Conservation (phyloP, 1,140 invertebrate species). For the Sesamia nonagrioides region DNA sequence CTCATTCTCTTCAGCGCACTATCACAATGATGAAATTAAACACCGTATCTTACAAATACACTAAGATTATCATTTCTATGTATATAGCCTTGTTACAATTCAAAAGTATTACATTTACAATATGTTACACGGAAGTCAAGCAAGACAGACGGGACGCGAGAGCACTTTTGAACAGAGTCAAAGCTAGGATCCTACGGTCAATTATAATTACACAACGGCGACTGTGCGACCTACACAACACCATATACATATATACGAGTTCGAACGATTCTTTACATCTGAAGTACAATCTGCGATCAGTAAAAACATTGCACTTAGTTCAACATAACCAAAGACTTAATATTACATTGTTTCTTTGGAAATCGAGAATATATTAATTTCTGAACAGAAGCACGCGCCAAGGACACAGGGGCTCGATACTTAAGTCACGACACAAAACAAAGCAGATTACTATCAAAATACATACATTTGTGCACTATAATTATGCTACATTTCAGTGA, state of each 20-base stretch:
- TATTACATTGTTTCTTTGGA: conserved; percentile 78
- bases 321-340: conserved; percentile 75
- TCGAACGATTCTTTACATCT: conserved; percentile 69
- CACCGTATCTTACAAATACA: conserved; percentile 71
- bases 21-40: conserved; percentile 74
- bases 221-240: conserved; percentile 70
- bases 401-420: conserved; percentile 59
- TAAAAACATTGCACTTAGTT: conserved; percentile 75
- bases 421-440: conserved; percentile 37
- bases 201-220: conserved; percentile 67
- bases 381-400: conserved; percentile 66
- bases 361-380: conserved; percentile 76
- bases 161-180: conserved; percentile 83
- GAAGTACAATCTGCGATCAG: conserved; percentile 62
- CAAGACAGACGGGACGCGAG: conserved; percentile 78
- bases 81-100: conserved; percentile 81
- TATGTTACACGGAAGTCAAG: conserved; percentile 82
- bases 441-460: conserved; percentile 48
- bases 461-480: conserved; percentile 80
- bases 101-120: conserved; percentile 81
- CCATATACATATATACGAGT: conserved; percentile 77
- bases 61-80: conserved; percentile 64
- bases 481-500: conserved; percentile 75
- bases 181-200: conserved; percentile 67
- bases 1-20: conserved; percentile 57